These are phyloP conservation scores for Tridacna gigas DNA, from an alignment of 2,888 invertebrate genomes.

Conservation along the genomic window DNA sequence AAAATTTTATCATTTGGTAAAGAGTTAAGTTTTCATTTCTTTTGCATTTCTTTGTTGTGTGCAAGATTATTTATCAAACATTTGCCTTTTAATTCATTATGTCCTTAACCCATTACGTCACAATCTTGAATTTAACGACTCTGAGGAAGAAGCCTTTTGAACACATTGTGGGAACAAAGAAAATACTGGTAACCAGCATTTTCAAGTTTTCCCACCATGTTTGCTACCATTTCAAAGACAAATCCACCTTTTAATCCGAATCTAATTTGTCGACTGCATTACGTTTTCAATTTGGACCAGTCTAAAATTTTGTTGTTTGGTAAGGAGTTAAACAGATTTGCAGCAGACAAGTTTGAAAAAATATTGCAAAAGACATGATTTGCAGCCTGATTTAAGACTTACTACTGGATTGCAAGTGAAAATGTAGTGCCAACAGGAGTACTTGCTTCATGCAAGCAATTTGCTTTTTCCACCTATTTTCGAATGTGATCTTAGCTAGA, in stretches of 20 bases:
- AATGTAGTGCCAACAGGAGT: not conserved
- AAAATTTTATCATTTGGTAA: too few relatives aligned
- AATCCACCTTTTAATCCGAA: too few relatives aligned
- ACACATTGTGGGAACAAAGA: not conserved
- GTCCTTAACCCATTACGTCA: not conserved
- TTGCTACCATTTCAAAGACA: not conserved
- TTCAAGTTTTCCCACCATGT: not conserved
- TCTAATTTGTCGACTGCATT: too few relatives aligned
- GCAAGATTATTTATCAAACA: too few relatives aligned
- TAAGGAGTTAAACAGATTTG: not conserved
- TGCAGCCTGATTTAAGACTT: not conserved
- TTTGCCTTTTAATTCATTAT: too few relatives aligned
- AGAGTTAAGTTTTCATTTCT: too few relatives aligned
- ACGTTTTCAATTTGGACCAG: not conserved
- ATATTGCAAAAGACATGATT: not conserved
- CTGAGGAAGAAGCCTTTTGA: not conserved
- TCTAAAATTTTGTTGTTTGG: not conserved
- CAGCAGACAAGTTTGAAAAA: not conserved
- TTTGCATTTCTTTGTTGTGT: too few relatives aligned
- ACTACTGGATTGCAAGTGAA: not conserved
- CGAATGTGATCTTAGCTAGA: not conserved
- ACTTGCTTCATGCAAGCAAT: not conserved
- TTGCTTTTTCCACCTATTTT: not conserved
- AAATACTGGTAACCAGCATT: not conserved
- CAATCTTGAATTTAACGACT: not conserved